Conservation (phyloP, 2,888 invertebrate species). For the Tinea trinotella region DNA sequence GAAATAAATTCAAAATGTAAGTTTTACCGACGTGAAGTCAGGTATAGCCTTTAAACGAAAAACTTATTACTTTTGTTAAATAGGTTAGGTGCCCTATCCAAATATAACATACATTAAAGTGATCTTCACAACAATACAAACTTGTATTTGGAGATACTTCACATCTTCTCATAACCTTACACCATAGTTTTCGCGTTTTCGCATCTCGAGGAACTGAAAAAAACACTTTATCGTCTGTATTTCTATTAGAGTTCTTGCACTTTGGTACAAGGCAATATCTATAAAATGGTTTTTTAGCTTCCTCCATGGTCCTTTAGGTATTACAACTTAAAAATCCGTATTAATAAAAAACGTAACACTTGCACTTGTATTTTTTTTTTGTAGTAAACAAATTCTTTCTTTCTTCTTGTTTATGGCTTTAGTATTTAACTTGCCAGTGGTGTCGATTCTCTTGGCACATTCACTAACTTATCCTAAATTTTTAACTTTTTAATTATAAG, state of each 20-base stretch:
- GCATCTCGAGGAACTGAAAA: background rate
- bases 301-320: background rate
- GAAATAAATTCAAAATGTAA: background rate
- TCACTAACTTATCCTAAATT: no score
- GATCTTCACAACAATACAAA: conserved; percentile 8
- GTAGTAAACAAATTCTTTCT: no score
- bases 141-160: background rate
- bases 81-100: background rate
- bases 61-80: background rate
- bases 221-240: background rate
- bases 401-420: no score
- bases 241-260: background rate
- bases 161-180: background rate
- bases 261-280: no score
- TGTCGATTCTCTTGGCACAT: no score
- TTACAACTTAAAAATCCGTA: no score
- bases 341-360: no score
- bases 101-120: background rate
- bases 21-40: no score
- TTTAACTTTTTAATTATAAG: no score
- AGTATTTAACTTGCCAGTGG: no score
- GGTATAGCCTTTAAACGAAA: no score
- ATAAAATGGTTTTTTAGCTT: background rate
- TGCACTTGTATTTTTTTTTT: no score
- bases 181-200: background rate